Percentiles rank a stretch among this genome's conserved stretches.
phyloP scores from a whole-genome alignment of 2,797 vertebrate species.

The Acanthis flammea region DNA sequence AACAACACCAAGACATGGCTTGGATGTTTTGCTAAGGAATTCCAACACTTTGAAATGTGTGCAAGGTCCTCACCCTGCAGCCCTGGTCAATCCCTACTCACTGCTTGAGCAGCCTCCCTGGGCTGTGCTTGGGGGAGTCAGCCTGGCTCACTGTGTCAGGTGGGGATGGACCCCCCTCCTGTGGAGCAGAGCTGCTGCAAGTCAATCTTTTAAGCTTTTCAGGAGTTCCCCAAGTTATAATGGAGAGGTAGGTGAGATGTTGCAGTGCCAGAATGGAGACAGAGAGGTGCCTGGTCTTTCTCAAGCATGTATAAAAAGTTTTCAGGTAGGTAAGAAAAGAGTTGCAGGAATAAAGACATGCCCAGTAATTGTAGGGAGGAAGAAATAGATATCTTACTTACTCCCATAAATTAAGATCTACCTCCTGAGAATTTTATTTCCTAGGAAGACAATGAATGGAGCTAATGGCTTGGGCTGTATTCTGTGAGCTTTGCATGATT shows the following conservation, averaged over 20 bases:
- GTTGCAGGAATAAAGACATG: background rate
- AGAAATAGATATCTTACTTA: background rate
- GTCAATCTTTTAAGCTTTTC: background rate
- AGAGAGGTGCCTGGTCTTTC: background rate
- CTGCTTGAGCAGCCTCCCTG: background rate
- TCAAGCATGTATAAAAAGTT: background rate
- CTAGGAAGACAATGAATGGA: background rate
- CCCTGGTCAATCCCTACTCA: accelerated
- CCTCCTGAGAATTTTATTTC: background rate
- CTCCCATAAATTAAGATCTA: background rate
- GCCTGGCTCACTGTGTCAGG: too few species aligned
- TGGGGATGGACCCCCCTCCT: background rate
- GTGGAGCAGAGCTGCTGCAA: background rate
- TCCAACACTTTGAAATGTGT: background rate
- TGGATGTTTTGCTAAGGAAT: background rate
- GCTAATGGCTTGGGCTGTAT: background rate
- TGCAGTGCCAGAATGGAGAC: background rate
- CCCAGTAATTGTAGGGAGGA: background rate
- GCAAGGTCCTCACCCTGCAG: background rate
- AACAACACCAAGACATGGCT: background rate
- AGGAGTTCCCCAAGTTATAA: background rate
- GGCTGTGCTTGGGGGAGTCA: background rate
- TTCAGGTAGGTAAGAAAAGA: background rate
- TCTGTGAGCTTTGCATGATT: background rate
- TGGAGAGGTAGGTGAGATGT: background rate